Percentiles rank a stretch among this genome's conserved stretches.
Evolutionary conservation across 2,888 invertebrate genomes (phyloP).

Genomic region (Saturnia japonica): DNA sequence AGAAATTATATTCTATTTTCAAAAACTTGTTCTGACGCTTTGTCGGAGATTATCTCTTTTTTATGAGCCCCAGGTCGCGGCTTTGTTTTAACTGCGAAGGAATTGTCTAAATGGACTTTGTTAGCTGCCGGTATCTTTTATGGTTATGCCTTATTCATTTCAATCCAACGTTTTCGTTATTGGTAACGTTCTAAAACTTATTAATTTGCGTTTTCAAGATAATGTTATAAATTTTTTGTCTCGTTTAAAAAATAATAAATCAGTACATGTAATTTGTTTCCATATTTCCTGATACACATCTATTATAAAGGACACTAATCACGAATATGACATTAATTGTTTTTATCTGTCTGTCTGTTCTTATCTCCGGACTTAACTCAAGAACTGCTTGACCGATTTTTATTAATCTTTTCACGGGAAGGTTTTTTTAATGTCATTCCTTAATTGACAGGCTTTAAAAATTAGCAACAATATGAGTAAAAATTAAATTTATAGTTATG

Average conservation of each 20-base stretch:
- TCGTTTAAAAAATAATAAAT: slow-evolving; percentile 15
- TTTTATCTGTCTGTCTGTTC: too few relatives aligned
- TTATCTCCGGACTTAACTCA: too few relatives aligned
- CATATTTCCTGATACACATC: too few relatives aligned
- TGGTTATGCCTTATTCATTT: slow-evolving; percentile 72
- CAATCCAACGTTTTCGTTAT: slow-evolving; percentile 60
- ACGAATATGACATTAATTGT: too few relatives aligned
- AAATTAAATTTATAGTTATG: too few relatives aligned
- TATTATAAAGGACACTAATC: too few relatives aligned
- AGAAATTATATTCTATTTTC: slow-evolving; percentile 83
- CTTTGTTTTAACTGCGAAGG: slow-evolving; percentile 74
- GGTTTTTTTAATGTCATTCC: too few relatives aligned
- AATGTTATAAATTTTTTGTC: slow-evolving; percentile 26
- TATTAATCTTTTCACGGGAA: too few relatives aligned
- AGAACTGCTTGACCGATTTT: too few relatives aligned
- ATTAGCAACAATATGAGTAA: too few relatives aligned
- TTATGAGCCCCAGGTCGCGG: slow-evolving; percentile 78
- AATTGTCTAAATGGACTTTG: slow-evolving; percentile 75
- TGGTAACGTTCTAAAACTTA: slow-evolving; percentile 55
- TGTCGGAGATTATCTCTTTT: slow-evolving; percentile 80
- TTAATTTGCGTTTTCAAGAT: slow-evolving; percentile 35
- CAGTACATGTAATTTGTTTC: too few relatives aligned
- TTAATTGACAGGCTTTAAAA: too few relatives aligned
- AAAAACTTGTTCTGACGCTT: slow-evolving; percentile 81
- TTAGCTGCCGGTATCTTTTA: slow-evolving; percentile 51